A percentile compares a stretch with the other conserved stretches of the same genome.
Conservation (phyloP, 2,888 invertebrate genomes). For the Clunio marinus region DNA sequence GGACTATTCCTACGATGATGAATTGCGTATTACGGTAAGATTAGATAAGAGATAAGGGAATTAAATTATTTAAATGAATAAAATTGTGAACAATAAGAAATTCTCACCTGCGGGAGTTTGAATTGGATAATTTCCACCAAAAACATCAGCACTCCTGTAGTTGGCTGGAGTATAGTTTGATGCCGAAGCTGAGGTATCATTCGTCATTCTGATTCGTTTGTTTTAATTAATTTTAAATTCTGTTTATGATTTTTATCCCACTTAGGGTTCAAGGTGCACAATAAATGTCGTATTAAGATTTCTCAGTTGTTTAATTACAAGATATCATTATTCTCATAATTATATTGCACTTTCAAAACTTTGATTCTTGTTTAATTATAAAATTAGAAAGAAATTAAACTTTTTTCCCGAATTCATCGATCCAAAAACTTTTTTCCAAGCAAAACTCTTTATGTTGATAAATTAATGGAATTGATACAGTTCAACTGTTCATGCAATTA, state of each 20-base stretch:
- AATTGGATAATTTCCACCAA: conserved; percentile 27
- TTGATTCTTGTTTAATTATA: no score
- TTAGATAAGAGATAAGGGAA: not conserved
- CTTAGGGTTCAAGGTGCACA: conserved; percentile 17
- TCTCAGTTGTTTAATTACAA: no score
- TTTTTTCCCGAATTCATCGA: no score
- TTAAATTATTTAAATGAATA: no score
- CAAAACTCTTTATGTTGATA: no score
- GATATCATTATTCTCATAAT: no score
- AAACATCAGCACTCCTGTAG: conserved; percentile 26
- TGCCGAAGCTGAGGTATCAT: not conserved
- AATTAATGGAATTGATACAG: no score
- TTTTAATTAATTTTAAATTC: not conserved
- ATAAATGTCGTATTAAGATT: no score
- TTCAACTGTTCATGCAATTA: no score
- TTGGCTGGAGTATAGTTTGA: conserved; percentile 25
- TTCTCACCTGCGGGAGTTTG: conserved; percentile 23
- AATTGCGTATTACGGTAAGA: not conserved
- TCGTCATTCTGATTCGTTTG: not conserved
- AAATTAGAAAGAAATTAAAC: no score
- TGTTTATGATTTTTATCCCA: not conserved
- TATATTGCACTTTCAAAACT: no score
- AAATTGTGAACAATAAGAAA: not conserved
- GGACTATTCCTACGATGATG: conserved; percentile 44
- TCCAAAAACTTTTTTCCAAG: no score